Conservation (phyloP, 2,888 invertebrate genomes). For the Luperina nickerlii region DNA sequence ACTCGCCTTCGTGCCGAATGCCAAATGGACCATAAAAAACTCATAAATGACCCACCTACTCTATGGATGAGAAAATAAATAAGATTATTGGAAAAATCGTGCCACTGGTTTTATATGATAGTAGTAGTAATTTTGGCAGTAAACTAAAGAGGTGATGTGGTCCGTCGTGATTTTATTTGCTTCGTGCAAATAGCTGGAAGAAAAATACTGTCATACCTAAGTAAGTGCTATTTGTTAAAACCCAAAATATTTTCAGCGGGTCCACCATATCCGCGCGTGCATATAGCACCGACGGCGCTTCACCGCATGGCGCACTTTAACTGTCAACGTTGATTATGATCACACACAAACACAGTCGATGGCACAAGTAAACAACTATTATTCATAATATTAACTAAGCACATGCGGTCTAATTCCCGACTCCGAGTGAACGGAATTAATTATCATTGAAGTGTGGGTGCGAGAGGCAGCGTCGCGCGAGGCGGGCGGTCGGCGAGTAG, state of each 20-base stretch:
- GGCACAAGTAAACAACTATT: constrained; percentile 66
- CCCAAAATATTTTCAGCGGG: constrained; percentile 95
- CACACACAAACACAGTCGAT: constrained; percentile 70
- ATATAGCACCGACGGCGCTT: constrained; percentile 80
- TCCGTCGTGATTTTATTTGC: constrained; percentile 36
- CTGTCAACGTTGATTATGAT: constrained; percentile 75
- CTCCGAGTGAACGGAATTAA: constrained; percentile 69
- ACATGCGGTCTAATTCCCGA: constrained; percentile 69
- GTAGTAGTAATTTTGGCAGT: constrained; percentile 60
- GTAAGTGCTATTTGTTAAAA: constrained; percentile 95
- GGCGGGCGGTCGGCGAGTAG: constrained; percentile 81
- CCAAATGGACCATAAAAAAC: constrained; percentile 78
- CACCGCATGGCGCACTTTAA: constrained; percentile 87
- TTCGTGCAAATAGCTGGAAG: constrained; percentile 17
- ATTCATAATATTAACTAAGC: constrained; percentile 75
- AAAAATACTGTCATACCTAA: constrained; percentile 90
- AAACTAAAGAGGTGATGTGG: constrained; percentile 53
- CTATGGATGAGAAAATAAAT: constrained; percentile 74
- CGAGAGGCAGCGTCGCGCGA: constrained; percentile 67
- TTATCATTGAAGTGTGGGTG: constrained; percentile 69
- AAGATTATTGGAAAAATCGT: constrained; percentile 69
- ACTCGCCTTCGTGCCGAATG: constrained; percentile 70
- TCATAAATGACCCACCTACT: constrained; percentile 78
- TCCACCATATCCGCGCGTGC: constrained; percentile 93
- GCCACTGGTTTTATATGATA: constrained; percentile 65